Evolutionary conservation across 53 echinoderm and acorn worm species (phyloP).

Genomic region (Holothuria leucospilota): DNA sequence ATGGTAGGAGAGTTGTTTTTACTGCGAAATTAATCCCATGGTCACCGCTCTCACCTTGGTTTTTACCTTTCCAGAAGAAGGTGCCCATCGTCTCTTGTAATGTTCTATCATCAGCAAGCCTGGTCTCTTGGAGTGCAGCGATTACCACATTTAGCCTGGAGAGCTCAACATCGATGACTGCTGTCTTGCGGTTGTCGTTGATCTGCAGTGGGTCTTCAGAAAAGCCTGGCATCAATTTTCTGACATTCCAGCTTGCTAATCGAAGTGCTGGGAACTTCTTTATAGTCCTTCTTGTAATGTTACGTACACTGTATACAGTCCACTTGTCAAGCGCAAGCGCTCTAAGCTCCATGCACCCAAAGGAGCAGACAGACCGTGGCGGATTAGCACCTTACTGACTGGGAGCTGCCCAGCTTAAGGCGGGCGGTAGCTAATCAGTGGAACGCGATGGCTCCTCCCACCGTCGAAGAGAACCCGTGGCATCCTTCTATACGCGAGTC

Average conservation of each 20-base stretch:
- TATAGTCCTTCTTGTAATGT: slow-evolving; percentile 13
- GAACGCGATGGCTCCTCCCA: too few species aligned
- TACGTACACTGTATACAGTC: slow-evolving; percentile 26
- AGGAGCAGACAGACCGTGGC: slow-evolving; percentile 52
- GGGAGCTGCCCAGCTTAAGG: too few species aligned
- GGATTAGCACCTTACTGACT: background rate
- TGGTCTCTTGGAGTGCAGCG: too few species aligned
- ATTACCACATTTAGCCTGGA: slow-evolving; percentile 1
- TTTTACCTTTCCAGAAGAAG: too few species aligned
- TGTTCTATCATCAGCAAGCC: too few species aligned
- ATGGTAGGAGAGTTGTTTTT: too few species aligned
- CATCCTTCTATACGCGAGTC: too few species aligned
- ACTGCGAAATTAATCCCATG: too few species aligned
- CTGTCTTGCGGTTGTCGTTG: slow-evolving; percentile 42
- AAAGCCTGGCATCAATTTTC: slow-evolving; percentile 16
- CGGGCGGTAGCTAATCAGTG: too few species aligned
- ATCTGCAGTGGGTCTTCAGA: slow-evolving; percentile 40
- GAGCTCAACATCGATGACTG: slow-evolving; percentile 48
- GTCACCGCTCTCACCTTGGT: too few species aligned
- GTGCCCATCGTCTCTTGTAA: too few species aligned
- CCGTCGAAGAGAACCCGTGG: too few species aligned
- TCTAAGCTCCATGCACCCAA: slow-evolving; percentile 57
- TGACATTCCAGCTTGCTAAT: slow-evolving; percentile 53
- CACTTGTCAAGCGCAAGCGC: slow-evolving; percentile 24
- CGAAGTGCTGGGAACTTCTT: slow-evolving; percentile 27